Conservation (phyloP, 2,797 vertebrate species). For the Mormyrops boulengeri region DNA sequence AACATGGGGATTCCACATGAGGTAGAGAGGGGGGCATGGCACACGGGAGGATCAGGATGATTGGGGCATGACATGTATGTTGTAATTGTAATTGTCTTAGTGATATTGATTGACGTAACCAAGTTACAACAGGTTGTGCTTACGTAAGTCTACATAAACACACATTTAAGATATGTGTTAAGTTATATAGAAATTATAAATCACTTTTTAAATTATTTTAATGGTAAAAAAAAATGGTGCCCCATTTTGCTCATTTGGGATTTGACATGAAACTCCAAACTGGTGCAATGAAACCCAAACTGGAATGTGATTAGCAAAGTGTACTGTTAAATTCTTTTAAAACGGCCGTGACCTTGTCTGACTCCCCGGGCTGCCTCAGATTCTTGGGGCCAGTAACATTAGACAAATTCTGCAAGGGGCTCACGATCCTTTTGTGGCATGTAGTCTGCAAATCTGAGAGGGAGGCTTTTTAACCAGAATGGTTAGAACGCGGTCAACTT, state of each 20-base stretch:
- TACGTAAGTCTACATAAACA: neutral
- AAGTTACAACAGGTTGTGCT: neutral
- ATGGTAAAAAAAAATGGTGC: neutral
- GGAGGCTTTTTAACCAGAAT: conserved; percentile 42
- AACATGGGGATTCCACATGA: too few species aligned
- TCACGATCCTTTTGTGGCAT: conserved; percentile 53
- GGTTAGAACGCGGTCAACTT: conserved; percentile 14
- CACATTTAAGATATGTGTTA: neutral
- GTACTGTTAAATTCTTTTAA: conserved; percentile 52
- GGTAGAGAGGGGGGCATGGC: too few species aligned
- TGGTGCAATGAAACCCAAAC: conserved; percentile 30
- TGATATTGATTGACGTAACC: neutral
- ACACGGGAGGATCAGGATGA: too few species aligned
- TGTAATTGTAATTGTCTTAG: neutral
- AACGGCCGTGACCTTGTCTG: conserved; percentile 52
- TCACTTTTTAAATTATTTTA: neutral
- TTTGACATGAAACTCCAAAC: conserved; percentile 40
- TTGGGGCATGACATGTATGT: too few species aligned
- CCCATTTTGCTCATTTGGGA: conserved; percentile 29
- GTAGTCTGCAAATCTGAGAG: conserved; percentile 49
- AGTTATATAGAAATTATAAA: neutral
- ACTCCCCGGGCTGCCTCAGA: conserved; percentile 51
- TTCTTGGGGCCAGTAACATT: conserved; percentile 61
- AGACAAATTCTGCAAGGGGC: conserved; percentile 58
- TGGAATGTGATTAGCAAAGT: conserved; percentile 55